These are phyloP conservation scores for Palythoa caribaeorum DNA, from an alignment of 92 coral and sea anemone species.

Conservation along the genomic window DNA sequence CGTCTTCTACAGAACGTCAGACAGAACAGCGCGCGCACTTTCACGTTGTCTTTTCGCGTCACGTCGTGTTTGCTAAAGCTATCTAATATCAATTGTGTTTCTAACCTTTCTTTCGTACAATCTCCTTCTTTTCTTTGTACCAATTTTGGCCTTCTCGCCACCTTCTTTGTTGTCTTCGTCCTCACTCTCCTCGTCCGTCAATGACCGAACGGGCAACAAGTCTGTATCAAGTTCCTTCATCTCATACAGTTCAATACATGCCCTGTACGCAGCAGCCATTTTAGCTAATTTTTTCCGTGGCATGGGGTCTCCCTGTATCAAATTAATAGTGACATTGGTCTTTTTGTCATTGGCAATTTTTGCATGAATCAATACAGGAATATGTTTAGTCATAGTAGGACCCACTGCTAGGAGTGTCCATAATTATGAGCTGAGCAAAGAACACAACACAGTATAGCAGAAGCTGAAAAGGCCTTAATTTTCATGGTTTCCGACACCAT, in stretches of 20 bases:
- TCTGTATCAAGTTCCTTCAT: conserved; percentile 77
- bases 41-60: no score
- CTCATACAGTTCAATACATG: conserved; percentile 69
- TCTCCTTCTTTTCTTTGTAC: conserved; percentile 84
- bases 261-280: conserved; percentile 87
- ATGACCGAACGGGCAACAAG: conserved; percentile 70
- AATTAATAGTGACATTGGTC: neutral
- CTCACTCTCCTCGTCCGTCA: conserved; percentile 84
- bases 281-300: conserved; percentile 77
- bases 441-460: no score
- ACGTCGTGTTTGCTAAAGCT: no score
- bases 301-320: conserved; percentile 81
- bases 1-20: no score
- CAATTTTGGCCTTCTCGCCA: conserved; percentile 62
- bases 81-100: neutral
- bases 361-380: no score
- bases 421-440: no score
- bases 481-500: no score
- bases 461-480: no score
- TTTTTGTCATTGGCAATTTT: neutral
- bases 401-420: no score
- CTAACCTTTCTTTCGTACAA: conserved; percentile 78
- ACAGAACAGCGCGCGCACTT: no score
- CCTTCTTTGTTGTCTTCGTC: conserved; percentile 61
- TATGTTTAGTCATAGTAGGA: no score